Conservation (phyloP, 2,113 vertebrate species). For the Cricetomys ansorgei region DNA sequence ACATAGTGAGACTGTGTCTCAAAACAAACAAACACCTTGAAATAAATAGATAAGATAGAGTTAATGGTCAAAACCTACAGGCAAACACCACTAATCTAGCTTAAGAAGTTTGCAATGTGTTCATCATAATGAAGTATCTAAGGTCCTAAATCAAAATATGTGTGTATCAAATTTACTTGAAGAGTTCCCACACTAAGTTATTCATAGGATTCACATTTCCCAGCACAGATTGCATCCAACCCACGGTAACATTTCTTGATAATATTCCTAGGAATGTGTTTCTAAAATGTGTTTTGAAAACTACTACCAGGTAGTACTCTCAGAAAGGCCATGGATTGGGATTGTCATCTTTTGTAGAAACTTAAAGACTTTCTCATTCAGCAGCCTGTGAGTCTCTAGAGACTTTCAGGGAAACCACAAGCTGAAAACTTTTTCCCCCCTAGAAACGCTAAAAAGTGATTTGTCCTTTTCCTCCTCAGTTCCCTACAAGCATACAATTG, state of each 20-base stretch:
- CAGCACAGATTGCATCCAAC: neutral
- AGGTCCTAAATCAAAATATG: neutral
- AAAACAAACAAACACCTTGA: neutral
- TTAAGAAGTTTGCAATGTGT: neutral
- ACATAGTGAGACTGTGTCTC: neutral
- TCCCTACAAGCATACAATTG: neutral
- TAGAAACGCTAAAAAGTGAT: neutral
- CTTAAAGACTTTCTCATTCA: neutral
- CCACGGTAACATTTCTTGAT: neutral
- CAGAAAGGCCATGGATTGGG: neutral
- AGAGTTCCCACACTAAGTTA: neutral
- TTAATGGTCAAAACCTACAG: neutral
- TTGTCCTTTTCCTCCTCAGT: neutral
- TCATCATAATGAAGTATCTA: neutral
- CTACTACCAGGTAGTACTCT: neutral
- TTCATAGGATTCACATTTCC: neutral
- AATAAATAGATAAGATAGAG: neutral
- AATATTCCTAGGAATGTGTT: neutral
- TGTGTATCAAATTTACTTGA: neutral
- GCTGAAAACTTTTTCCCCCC: neutral
- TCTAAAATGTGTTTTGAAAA: neutral
- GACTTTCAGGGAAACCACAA: neutral
- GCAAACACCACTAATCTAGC: neutral
- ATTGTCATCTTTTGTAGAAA: neutral
- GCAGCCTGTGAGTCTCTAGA: neutral